Evolutionary conservation across 2,113 vertebrate species (phyloP).

Genomic region (Mionectes macconnelli): DNA sequence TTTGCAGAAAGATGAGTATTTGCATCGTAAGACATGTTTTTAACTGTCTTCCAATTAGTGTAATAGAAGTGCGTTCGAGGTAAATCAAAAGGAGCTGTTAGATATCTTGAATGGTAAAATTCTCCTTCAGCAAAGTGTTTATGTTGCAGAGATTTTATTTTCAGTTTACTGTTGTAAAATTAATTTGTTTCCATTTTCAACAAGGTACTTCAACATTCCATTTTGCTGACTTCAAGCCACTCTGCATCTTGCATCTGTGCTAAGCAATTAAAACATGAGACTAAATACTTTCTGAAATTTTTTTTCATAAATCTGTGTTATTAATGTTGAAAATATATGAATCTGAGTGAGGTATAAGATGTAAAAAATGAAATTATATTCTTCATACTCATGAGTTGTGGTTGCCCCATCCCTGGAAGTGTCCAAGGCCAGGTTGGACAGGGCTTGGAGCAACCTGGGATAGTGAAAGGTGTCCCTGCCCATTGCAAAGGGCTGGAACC

Average conservation of each 20-base stretch:
- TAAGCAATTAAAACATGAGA: slow-evolving; percentile 15
- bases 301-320: neutral
- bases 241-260: neutral
- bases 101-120: slow-evolving; percentile 36
- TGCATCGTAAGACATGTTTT: neutral
- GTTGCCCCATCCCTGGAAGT: neutral
- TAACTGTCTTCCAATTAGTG: slow-evolving; percentile 46
- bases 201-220: neutral
- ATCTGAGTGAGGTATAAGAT: neutral
- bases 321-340: neutral
- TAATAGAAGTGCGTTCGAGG: slow-evolving; percentile 48
- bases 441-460: neutral
- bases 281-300: neutral
- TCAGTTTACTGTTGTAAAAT: slow-evolving; percentile 41
- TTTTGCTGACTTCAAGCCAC: slow-evolving; percentile 39
- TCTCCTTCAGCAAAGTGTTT: neutral
- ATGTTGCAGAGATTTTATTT: slow-evolving; percentile 28
- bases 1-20: slow-evolving; percentile 21
- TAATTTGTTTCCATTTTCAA: slow-evolving; percentile 46
- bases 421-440: fast-evolving
- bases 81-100: slow-evolving; percentile 36
- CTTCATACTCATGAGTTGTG: neutral
- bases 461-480: neutral
- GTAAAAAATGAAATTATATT: neutral
- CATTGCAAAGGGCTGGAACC: fast-evolving